These are phyloP conservation scores for Gymnothorax reevesii DNA, from an alignment of 2,797 vertebrate species.

Conservation along the genomic window DNA sequence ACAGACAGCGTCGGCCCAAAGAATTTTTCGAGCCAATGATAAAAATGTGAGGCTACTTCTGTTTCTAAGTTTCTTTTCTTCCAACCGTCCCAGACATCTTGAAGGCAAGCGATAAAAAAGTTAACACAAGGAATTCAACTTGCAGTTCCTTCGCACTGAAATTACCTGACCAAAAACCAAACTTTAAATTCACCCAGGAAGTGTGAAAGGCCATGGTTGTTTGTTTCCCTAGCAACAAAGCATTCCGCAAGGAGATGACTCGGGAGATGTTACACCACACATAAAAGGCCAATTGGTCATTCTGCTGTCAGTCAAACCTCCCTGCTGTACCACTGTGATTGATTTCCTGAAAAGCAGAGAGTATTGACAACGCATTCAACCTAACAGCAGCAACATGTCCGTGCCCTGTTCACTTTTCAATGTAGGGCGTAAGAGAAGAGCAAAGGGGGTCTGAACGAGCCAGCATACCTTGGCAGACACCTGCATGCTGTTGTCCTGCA, in stretches of 20 bases:
- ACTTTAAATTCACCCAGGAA: background rate
- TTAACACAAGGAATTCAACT: background rate
- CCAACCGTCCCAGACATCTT: background rate
- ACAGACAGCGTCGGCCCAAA: conserved; percentile 51
- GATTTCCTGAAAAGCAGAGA: background rate
- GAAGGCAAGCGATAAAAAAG: background rate
- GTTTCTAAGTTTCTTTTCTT: conserved; percentile 38
- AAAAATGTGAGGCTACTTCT: conserved; percentile 52
- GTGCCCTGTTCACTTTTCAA: background rate
- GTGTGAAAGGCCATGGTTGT: background rate
- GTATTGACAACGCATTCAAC: background rate
- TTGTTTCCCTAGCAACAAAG: background rate
- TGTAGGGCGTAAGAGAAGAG: too few species aligned
- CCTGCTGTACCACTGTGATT: background rate
- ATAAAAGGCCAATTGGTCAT: background rate
- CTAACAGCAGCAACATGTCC: conserved; percentile 25
- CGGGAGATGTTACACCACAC: background rate
- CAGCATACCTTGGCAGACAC: conserved; percentile 81
- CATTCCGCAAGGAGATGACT: background rate
- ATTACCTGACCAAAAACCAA: conserved; percentile 8
- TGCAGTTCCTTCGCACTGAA: background rate
- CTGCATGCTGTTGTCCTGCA: conserved; percentile 97
- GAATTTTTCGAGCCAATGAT: conserved; percentile 34
- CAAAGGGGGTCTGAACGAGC: conserved; percentile 16
- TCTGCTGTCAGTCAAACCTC: background rate